Evolutionary conservation across 2,113 vertebrate genomes (phyloP), one percentile per base, ranked within the genome.

Genomic region (Aspidoscelis tigris): DNA sequence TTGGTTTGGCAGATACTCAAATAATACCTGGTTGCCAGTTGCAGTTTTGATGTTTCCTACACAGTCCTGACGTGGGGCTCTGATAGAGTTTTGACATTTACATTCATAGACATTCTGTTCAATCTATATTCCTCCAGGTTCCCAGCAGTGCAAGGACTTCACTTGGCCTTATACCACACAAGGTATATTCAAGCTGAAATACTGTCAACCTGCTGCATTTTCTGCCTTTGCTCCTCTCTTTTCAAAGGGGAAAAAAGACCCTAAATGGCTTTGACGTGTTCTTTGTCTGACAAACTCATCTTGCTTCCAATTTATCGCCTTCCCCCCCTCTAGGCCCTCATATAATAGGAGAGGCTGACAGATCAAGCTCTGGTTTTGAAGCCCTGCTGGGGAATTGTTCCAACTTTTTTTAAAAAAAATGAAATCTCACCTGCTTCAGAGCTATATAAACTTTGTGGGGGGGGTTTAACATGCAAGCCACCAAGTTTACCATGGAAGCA

Each of bases 251-350:
- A 0, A 1, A 81, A 58, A 53, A 71, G 70, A 80, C 79, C 33
- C 65, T 65, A 82, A 82, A 79, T 78, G 86, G 88, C 84, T 88
- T 88, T 0, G 0, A 89, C 76, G 76, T 58, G 69, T 43, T 89
- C 82, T 92, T 87, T 77, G 92, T 82, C 76, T 84, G 80, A 4
- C 77, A 55, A 91, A 75, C 80, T 53, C 65, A 81, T 91, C 73
- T 88, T 84, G 89, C 78, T 83, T 92, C 86, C 85, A 88, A 84
- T 85, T 92, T 89, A 81, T 76, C 5, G 2, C 22, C 85, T 85
- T 82, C 21, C 87, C 81, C 88, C 87, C 79, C 69, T 72, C 69
- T 66, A 85, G 77, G 50, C 86, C 78, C 53, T 84, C 41, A 7
- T 72, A 68, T 39, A 78, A 78, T 22, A n/a, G 70, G 21, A 53